phyloP scores from a whole-genome alignment of 2,888 invertebrate genomes.

The Eupithecia inturbata region DNA sequence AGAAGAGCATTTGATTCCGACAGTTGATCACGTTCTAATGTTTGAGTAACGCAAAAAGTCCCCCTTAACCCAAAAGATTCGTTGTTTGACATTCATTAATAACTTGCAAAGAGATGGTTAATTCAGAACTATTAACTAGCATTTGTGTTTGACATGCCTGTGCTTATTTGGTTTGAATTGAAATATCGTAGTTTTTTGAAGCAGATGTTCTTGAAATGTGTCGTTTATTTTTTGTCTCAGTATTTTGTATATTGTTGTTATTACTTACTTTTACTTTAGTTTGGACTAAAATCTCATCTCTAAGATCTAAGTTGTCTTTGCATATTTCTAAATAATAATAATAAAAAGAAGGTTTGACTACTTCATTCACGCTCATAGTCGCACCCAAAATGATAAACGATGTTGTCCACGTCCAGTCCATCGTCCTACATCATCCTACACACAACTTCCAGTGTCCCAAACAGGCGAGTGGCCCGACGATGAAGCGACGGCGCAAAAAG shows the following conservation, averaged over 20 bases:
- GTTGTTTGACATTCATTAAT: conserved; percentile 30
- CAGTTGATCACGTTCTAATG: conserved; percentile 46
- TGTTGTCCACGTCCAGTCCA: conserved; percentile 4
- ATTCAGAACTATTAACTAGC: conserved; percentile 24
- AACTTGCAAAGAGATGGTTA: conserved; percentile 23
- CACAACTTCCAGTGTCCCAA: not conserved
- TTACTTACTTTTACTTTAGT: not conserved
- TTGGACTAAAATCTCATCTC: not conserved
- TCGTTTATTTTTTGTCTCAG: not conserved
- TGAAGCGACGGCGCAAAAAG: conserved; percentile 24
- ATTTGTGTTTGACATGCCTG: conserved; percentile 24
- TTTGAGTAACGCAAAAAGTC: conserved; percentile 23
- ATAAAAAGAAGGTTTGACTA: not conserved
- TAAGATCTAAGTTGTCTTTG: not conserved
- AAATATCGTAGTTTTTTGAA: conserved; percentile 13
- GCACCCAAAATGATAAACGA: conserved; percentile 9
- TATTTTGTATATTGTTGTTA: too few species aligned
- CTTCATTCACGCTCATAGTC: not conserved
- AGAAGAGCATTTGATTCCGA: conserved; percentile 59
- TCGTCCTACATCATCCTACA: not conserved
- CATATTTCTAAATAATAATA: not conserved
- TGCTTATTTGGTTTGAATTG: conserved; percentile 6
- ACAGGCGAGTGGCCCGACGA: conserved; percentile 1
- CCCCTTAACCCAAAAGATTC: conserved; percentile 25
- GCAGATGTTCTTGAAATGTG: not conserved